Base-by-base conservation (phyloP, 2,888 invertebrate species). In the Cheilosia variabilis region DNA sequence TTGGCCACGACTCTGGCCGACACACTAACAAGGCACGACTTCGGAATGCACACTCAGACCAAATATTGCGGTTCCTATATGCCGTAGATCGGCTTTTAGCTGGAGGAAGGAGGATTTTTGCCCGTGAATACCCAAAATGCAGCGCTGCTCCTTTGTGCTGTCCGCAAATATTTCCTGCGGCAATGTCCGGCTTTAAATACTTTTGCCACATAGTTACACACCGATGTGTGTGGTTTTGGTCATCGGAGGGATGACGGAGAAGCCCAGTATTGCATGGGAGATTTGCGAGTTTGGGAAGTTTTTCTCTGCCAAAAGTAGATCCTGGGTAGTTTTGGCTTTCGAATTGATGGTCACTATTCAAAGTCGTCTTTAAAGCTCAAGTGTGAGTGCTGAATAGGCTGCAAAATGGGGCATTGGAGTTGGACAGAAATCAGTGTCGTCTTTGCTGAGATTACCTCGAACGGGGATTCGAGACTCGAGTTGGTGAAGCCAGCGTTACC, bases 151-250 rank as follows among this genome's bases (percentile, higher is more conserved):
- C 58, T 60, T 76, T 57, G 34, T 15, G 24, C 15, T 45, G 7
- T 31, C 73, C 43, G n/a, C 73, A 73, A 7, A 73, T 62, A 72
- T 72, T 31, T 63, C 13, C 19, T 53, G 45, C 3, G 31, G 62
- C 27, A 52, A 47, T 57, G 34, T 63, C 43, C 22, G 37, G 55
- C 43, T 63, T 53, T 22, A 47, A 55, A 73, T 22, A 57, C 45
- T 55, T 63, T 63, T 55, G 10, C 55, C 62, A 43, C 60, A 60
- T 52, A 41, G 60, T 58, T 47, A 69, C 45, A 45, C 27, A 68
- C 68, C 22, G 50, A 27, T 27, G 50, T 60, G 37, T 58, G 71
- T 50, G 69, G 50, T 6, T 22, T 50, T 50, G 6, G 50, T 34
- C 47, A 22, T 37, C 37, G 37, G 37, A 37, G 4, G 37, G 37